These are phyloP conservation scores for Palythoa grandis DNA, from an alignment of 92 coral and sea anemone genomes.

Conservation along the genomic window DNA sequence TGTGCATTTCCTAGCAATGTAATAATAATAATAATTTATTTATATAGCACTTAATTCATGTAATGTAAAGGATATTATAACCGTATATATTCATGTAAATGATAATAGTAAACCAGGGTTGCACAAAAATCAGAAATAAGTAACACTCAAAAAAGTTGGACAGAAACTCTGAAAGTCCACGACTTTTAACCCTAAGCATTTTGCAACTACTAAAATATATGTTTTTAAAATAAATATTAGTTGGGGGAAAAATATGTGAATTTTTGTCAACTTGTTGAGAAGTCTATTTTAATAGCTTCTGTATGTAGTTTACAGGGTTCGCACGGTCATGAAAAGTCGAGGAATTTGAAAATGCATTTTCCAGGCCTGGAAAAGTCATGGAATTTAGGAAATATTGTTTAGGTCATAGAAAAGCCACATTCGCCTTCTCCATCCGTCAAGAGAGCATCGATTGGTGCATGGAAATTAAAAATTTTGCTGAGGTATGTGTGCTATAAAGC, in stretches of 20 bases:
- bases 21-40: no score
- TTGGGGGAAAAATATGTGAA: neutral
- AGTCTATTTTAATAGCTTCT: neutral
- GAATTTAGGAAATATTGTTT: neutral
- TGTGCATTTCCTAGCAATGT: neutral
- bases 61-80: conserved; percentile 1
- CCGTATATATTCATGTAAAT: neutral
- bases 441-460: conserved; percentile 3
- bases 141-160: conserved; percentile 4
- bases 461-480: conserved; percentile 6
- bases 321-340: neutral
- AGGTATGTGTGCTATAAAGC: conserved; percentile 8
- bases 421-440: neutral
- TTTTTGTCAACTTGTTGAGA: neutral
- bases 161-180: conserved; percentile 3
- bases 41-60: neutral
- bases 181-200: neutral
- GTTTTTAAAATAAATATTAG: neutral
- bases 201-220: no score
- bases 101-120: conserved; percentile 19
- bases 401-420: neutral
- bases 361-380: neutral
- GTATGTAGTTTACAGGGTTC: conserved; percentile 5
- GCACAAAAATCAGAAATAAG: neutral
- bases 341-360: neutral